Evolutionary conservation across 2,113 vertebrate species (phyloP), one percentile per base, ranked within the genome.

Genomic region (Myocastor coypus): DNA sequence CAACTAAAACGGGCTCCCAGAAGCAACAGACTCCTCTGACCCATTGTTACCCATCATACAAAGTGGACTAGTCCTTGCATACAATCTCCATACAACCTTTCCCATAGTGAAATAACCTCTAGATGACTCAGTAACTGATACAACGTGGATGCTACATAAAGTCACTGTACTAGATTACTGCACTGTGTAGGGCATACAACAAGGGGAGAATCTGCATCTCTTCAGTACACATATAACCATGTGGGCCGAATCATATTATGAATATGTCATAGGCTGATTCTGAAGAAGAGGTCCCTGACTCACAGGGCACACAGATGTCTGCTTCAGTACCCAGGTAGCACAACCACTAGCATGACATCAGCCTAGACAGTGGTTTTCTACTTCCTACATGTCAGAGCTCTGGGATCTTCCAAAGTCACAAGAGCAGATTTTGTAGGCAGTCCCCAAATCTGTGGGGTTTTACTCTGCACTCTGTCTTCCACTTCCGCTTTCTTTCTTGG

Each of bases 1-100:
- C 64, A 69, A 42, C 57, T 85, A 52, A 94, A 85, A 83, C 80
- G 28, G 28, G 50, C 73, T 87, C 85, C 30, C 32, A 82, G 94
- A 82, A 91, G 7, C 32, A 42, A 2, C 4, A 7, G 4, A 61
- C 46, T 64, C 66, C 28, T 52, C 52, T 34, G 71, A 68, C 73
- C 5, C 34, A 14, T 57, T 55, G 50, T n/a, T 61, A 5, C 0
- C 37, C 66, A 5, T 59, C 42, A 42, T 40, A 52, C 46, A 80
- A 78, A 63, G 28, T n/a, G 42, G 7, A 20, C 11, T 30, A n/a
- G 32, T n/a, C 34, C 17, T n/a, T 89, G 30, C 40, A 52, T 64
- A 37, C 26, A 64, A n/a, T 42, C 40, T 24, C 26, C 34, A 12
- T 13, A n/a, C 13, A n/a, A 50, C 8, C 22, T 71, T 19, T 34